phyloP scores from a whole-genome alignment of 2,797 vertebrate species.

The Otus scops region DNA sequence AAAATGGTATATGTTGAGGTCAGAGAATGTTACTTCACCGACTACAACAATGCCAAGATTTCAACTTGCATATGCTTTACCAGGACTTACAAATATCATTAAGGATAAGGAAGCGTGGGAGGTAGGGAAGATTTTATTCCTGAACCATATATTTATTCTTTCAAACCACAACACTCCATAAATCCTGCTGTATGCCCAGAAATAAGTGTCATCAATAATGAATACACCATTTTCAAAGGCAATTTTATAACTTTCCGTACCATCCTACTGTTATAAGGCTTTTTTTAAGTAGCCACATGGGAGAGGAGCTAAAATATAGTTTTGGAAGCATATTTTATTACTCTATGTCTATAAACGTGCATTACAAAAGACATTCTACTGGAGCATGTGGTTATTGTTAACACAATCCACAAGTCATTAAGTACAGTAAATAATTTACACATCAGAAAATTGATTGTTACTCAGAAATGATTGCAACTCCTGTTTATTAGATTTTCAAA shows the following conservation, averaged over 20 bases:
- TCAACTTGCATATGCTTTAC: not conserved
- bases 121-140: not conserved
- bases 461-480: not conserved
- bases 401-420: conserved; percentile 18
- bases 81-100: not conserved
- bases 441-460: not conserved
- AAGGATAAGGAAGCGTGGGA: not conserved
- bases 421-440: conserved; percentile 44
- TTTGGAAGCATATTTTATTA: conserved; percentile 2
- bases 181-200: not conserved
- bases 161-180: not conserved
- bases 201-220: not conserved
- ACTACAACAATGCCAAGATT: not conserved
- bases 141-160: not conserved
- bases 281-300: not conserved
- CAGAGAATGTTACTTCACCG: not conserved
- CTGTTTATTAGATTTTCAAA: not conserved
- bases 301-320: not conserved
- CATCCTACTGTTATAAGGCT: not conserved
- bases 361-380: not conserved
- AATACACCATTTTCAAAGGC: not conserved
- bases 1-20: not conserved
- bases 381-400: not conserved
- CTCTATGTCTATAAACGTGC: not conserved
- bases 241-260: not conserved